These are phyloP conservation scores for Nephrocerus scutellatus DNA, from an alignment of 2,888 invertebrate genomes.

Conservation along the genomic window DNA sequence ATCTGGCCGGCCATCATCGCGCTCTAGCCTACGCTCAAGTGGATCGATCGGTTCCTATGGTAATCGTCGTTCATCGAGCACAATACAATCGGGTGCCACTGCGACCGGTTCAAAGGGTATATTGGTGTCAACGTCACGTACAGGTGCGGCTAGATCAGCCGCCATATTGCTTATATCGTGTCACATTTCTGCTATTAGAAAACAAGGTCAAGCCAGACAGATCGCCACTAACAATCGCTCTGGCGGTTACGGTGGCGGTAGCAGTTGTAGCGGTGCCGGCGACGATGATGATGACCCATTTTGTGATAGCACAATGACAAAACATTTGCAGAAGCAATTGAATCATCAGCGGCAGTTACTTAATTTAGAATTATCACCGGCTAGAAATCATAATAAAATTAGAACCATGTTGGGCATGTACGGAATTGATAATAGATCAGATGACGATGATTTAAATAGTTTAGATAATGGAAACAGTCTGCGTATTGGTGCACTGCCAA, in stretches of 20 bases:
- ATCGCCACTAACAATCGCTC: slow-evolving; percentile 40
- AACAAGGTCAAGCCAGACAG: slow-evolving; percentile 53
- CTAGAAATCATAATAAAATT: slow-evolving; percentile 46
- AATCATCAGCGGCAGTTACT: slow-evolving; percentile 47
- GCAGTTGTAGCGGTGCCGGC: slow-evolving; percentile 24
- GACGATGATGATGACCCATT: slow-evolving; percentile 36
- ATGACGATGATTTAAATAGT: slow-evolving; percentile 39
- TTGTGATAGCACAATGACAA: slow-evolving; percentile 46
- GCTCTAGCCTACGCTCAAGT: slow-evolving; percentile 55
- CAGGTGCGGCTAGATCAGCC: slow-evolving; percentile 89
- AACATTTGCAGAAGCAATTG: slow-evolving; percentile 48
- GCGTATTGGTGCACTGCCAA: slow-evolving; percentile 48
- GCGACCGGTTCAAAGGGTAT: slow-evolving; percentile 57
- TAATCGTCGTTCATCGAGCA: slow-evolving; percentile 50
- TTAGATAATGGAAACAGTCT: slow-evolving; percentile 43
- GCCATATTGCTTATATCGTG: slow-evolving; percentile 93
- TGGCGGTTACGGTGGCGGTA: slow-evolving; percentile 35
- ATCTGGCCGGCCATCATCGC: slow-evolving; percentile 56
- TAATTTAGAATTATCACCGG: slow-evolving; percentile 47
- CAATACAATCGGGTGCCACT: slow-evolving; percentile 50
- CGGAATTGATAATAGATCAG: slow-evolving; percentile 40
- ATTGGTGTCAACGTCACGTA: slow-evolving; percentile 72
- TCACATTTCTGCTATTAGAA: slow-evolving; percentile 59
- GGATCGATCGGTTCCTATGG: slow-evolving; percentile 51
- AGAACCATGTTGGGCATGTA: slow-evolving; percentile 46